Evolutionary conservation across 2,888 invertebrate species (phyloP), one percentile per base, ranked within the genome.

Genomic region (Cheiracanthium punctorium): DNA sequence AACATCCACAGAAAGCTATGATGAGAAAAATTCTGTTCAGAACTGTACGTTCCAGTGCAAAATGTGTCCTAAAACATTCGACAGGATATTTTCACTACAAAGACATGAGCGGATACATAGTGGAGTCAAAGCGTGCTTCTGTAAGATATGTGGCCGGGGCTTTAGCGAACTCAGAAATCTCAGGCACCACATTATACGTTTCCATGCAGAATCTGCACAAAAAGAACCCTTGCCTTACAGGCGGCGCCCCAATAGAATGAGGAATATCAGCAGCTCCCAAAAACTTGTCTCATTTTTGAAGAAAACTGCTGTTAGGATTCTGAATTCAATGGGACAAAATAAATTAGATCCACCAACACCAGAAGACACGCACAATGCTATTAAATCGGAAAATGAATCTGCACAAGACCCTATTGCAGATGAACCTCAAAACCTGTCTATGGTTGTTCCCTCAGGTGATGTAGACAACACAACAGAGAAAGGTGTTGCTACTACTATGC

Each of bases 51-150:
- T 88, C 70, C 86, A 90, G 65, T 92, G 92, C 87, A 90, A 90
- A 24, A 90, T 90, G 88, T 92, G 92, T 87, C 90, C 90, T 30
- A 92, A 92, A 88, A 89, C 90, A 20, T 92, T 92, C 88, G 91
- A 90, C 81, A 89, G 91, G 14, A 90, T 91, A 75, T 91, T 91
- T 80, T 90, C 91, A 17, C 90, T 92, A 14, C 91, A 91, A 86
- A 90, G 92, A 30, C 92, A 92, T 87, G 91, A 91, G 89, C 90
- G 91, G 33, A 90, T 91, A 65, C 92, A 92, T 88, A 91, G 91
- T 20, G 91, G 91, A 32, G 91, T 91, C 72, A 91, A 91, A 84
- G 90, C 91, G 5, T 92, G 91, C 82, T 91, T 90, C 86, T 91
- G 92, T 88, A 90, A 90, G 80, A 90, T 90, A 65, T 92, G 92